Percentiles rank a stretch among this genome's conserved stretches.
phyloP scores from a whole-genome alignment of 2,113 vertebrate genomes.

The Pterocles gutturalis region DNA sequence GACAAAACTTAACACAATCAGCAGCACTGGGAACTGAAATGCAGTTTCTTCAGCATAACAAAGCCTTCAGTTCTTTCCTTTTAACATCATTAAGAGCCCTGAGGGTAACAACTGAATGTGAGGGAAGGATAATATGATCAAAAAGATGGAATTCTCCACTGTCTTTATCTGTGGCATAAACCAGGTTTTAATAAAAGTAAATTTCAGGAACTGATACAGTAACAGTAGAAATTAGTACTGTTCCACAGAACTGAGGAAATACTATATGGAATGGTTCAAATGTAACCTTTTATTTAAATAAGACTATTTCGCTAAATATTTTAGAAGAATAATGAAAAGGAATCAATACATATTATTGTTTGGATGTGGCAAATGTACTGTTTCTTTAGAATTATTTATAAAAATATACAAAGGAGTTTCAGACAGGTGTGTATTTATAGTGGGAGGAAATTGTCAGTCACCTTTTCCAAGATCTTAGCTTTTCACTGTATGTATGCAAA shows the following conservation, averaged over 20 bases:
- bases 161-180: background rate
- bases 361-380: background rate
- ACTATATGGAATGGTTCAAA: background rate
- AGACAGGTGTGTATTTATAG: background rate
- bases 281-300: background rate
- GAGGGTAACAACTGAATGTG: background rate
- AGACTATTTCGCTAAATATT: background rate
- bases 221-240: background rate
- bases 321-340: background rate
- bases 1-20: constrained; percentile 38
- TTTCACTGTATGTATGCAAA: background rate
- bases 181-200: background rate
- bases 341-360: background rate
- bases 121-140: background rate
- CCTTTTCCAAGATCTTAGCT: background rate
- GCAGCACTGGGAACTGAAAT: constrained; percentile 8
- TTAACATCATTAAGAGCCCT: constrained; percentile 22
- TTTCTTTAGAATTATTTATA: background rate
- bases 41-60: background rate
- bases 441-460: background rate
- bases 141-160: background rate
- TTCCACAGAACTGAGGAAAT: background rate
- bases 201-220: background rate
- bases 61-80: constrained; percentile 3
- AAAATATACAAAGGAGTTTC: background rate